Evolutionary conservation across 2,797 vertebrate genomes (phyloP).

Genomic region (Sebastes vulpes): DNA sequence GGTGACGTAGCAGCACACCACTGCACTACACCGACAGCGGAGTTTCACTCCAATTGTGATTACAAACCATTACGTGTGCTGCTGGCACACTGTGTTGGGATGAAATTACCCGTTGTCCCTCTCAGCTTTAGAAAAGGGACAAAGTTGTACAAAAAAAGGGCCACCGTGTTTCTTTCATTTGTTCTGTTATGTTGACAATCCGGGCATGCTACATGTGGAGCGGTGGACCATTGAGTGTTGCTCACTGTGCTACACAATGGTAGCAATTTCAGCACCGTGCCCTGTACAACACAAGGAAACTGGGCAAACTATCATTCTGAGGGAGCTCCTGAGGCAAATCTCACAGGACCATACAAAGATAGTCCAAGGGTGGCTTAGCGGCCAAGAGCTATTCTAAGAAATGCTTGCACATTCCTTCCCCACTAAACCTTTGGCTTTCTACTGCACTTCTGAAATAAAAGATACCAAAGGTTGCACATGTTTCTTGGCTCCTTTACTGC

Average conservation of each 20-base stretch:
- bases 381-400: conserved; percentile 84
- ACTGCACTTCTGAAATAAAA: conserved; percentile 64
- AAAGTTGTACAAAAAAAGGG: conserved; percentile 47
- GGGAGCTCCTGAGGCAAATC: conserved; percentile 81
- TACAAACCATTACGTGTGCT: conserved; percentile 57
- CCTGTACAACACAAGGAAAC: conserved; percentile 67
- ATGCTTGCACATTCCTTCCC: conserved; percentile 78
- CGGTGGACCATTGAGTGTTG: conserved; percentile 21
- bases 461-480: conserved; percentile 60
- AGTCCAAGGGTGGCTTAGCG: conserved; percentile 84
- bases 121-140: conserved; percentile 35
- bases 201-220: conserved; percentile 32
- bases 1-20: conserved; percentile 73
- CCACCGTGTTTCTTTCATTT: conserved; percentile 45
- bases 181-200: conserved; percentile 47
- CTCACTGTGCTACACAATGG: conserved; percentile 67
- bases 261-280: conserved; percentile 65
- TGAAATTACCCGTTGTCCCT: conserved; percentile 50
- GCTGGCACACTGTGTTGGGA: conserved; percentile 34
- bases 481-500: conserved; percentile 44
- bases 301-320: conserved; percentile 78
- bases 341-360: conserved; percentile 81
- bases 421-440: conserved; percentile 75
- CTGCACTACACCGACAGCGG: conserved; percentile 63
- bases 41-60: conserved; percentile 69